Evolutionary conservation across 2,797 vertebrate species (phyloP).

Genomic region (Anabas testudineus): DNA sequence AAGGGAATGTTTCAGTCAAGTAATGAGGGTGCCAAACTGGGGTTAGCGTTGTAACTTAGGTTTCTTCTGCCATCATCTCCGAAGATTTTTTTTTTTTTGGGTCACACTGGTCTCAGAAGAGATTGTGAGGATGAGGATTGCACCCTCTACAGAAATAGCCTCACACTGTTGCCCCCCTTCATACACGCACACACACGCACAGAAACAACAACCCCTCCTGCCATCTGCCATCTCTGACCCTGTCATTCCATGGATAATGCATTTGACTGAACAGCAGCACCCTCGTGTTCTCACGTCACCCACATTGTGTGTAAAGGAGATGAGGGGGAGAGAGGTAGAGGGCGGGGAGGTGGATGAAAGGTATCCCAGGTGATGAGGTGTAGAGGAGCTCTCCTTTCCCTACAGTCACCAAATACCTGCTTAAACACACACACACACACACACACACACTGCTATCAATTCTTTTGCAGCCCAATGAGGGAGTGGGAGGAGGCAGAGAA

Average conservation of each 20-base stretch:
- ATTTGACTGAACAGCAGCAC: constrained; percentile 68
- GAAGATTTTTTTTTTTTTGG: constrained; percentile 29
- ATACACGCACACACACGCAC: constrained; percentile 7
- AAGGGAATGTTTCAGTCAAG: constrained; percentile 57
- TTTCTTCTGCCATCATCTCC: constrained; percentile 19
- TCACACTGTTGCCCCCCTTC: neutral
- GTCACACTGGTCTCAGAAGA: constrained; percentile 55
- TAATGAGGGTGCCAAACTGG: constrained; percentile 38
- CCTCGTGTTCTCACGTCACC: constrained; percentile 69
- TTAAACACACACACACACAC: constrained; percentile 47
- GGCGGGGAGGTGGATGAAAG: constrained; percentile 67
- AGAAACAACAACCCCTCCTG: constrained; percentile 49
- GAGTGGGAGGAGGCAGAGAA: constrained; percentile 74
- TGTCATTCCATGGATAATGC: constrained; percentile 75
- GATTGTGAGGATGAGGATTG: constrained; percentile 53
- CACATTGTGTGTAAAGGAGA: constrained; percentile 64
- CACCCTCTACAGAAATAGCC: constrained; percentile 45
- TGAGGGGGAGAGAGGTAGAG: constrained; percentile 27
- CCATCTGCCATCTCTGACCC: constrained; percentile 75
- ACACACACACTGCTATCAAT: constrained; percentile 72
- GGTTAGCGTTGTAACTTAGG: constrained; percentile 24
- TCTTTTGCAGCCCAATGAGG: constrained; percentile 79
- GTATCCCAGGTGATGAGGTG: constrained; percentile 81
- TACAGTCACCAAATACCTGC: constrained; percentile 79
- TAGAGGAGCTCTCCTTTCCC: constrained; percentile 70